phyloP scores from a whole-genome alignment of 2,888 invertebrate species.

The Ecdyonurus torrentis region DNA sequence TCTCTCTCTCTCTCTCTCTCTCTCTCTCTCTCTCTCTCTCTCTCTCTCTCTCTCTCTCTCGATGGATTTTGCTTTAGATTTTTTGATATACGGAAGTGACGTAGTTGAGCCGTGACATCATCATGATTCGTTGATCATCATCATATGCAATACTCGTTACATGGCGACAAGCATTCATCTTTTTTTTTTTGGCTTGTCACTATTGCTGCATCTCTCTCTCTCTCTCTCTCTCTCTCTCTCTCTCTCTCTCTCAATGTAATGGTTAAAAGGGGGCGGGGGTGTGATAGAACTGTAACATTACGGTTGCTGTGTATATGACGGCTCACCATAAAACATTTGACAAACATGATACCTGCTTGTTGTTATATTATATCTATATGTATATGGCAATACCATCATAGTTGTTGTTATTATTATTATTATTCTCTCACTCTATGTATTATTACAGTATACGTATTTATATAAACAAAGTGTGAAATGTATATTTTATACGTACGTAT shows the following conservation, averaged over 20 bases:
- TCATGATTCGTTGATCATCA: slow-evolving; percentile 6
- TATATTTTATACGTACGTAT: too few species aligned
- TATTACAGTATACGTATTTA: too few species aligned
- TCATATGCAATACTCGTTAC: not conserved
- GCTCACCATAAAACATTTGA: not conserved
- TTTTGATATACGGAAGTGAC: slow-evolving; percentile 20
- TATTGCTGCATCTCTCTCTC: not conserved
- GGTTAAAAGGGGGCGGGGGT: not conserved
- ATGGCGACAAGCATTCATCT: too few species aligned
- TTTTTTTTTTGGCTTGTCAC: too few species aligned
- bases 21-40: not conserved
- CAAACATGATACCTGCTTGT: not conserved
- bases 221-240: not conserved
- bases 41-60: not conserved
- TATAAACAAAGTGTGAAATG: too few species aligned
- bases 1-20: not conserved
- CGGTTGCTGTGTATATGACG: not conserved
- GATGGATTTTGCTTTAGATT: slow-evolving; percentile 22
- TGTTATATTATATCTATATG: not conserved
- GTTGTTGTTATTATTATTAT: too few species aligned
- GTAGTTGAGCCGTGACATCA: slow-evolving; percentile 6
- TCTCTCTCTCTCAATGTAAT: not conserved
- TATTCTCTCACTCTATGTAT: too few species aligned
- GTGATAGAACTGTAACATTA: not conserved
- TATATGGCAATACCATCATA: too few species aligned